These are phyloP conservation scores for Porites lobata DNA, from an alignment of 92 coral and sea anemone genomes.

Conservation along the genomic window DNA sequence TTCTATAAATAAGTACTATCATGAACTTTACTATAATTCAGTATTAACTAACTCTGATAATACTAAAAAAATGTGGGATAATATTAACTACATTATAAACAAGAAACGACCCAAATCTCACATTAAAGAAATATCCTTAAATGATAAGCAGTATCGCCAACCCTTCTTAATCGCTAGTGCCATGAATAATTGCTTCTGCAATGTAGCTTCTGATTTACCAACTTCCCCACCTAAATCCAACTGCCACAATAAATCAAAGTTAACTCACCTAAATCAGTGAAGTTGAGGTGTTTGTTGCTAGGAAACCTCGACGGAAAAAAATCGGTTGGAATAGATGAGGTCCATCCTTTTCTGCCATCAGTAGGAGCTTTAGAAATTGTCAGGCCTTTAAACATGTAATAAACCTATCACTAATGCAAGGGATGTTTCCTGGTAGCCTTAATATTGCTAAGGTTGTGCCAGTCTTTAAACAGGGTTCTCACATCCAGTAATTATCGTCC, in stretches of 20 bases:
- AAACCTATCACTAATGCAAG: neutral
- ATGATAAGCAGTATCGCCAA: neutral
- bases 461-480: slow-evolving; percentile 60
- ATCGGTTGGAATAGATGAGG: neutral
- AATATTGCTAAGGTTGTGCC: slow-evolving; percentile 62
- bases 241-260: neutral
- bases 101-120: slow-evolving; percentile 10
- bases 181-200: slow-evolving; percentile 10
- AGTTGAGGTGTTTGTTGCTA: neutral
- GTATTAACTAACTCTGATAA: slow-evolving; percentile 15
- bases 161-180: slow-evolving; percentile 8
- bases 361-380: neutral
- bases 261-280: slow-evolving; percentile 9
- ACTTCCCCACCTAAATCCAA: no score
- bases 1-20: slow-evolving; percentile 30
- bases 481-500: slow-evolving; percentile 59
- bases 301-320: slow-evolving; percentile 9
- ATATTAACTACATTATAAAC: slow-evolving; percentile 14
- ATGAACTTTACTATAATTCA: slow-evolving; percentile 27
- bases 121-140: neutral
- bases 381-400: no score
- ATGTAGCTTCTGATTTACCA: no score
- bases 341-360: slow-evolving; percentile 9
- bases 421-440: slow-evolving; percentile 21
- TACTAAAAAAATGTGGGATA: slow-evolving; percentile 16